These are phyloP conservation scores for Neodiprion pinetum DNA, from an alignment of 1,140 invertebrate species.

Conservation along the genomic window DNA sequence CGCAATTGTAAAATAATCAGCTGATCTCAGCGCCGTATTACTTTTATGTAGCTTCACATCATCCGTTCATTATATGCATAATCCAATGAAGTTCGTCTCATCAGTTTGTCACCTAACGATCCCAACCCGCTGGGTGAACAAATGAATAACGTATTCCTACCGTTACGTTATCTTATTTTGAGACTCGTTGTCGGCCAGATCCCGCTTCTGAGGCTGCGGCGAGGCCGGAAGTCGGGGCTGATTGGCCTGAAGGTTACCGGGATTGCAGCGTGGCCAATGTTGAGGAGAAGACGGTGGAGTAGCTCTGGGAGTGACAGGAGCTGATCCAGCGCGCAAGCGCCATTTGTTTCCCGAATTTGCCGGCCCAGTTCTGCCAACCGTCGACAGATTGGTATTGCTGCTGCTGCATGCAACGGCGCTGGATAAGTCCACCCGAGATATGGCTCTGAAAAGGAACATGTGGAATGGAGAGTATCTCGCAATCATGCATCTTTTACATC, in stretches of 20 bases:
- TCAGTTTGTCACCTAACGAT: too few relatives aligned
- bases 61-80: too few relatives aligned
- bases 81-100: too few relatives aligned
- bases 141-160: conserved; percentile 5
- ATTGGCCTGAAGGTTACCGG: conserved; percentile 34
- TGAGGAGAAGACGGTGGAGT: conserved; percentile 66
- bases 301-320: conserved; percentile 63
- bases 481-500: too few relatives aligned
- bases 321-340: conserved; percentile 57
- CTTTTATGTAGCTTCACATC: too few relatives aligned
- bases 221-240: conserved; percentile 39
- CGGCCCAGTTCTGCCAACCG: conserved; percentile 46
- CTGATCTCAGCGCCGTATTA: too few relatives aligned
- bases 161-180: conserved; percentile 38
- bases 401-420: conserved; percentile 61
- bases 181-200: background rate
- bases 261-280: conserved; percentile 51
- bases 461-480: background rate
- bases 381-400: conserved; percentile 51
- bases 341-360: conserved; percentile 45
- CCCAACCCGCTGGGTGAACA: too few relatives aligned
- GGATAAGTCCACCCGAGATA: conserved; percentile 72
- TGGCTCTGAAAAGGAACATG: conserved; percentile 61
- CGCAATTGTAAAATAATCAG: too few relatives aligned
- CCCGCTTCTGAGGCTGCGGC: conserved; percentile 25